Evolutionary conservation across 2,888 invertebrate species (phyloP), one percentile per base, ranked within the genome.

Genomic region (Mimumesa dahlbomi): DNA sequence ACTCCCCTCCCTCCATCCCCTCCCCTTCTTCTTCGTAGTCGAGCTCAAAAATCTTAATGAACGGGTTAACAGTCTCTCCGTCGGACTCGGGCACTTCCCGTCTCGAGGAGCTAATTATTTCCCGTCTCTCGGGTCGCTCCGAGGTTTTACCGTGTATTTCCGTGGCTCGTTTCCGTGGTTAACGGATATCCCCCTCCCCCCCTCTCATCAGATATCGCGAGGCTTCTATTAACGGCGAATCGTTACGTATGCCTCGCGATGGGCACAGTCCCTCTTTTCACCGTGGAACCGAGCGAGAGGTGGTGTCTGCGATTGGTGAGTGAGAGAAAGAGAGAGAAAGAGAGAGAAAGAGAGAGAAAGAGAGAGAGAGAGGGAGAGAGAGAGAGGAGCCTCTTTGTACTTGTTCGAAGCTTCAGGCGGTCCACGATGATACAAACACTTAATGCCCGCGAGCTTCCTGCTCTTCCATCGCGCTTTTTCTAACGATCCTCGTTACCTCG

Each of bases 61-160:
- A 25, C 7, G 25, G 25, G 3, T 25, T 25, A 25, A 25, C 7
- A 25, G 4, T 25, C 25, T 25, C 25, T 3, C 25, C 25, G 25
- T 7, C 4, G 25, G 25, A 7, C 7, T 25, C 7, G 4, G 25
- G 3, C 25, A 3, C 25, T 25, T 25, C 25, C 25, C 66, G 40
- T 52, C 59, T 43, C 57, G 49, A 64, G 59, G 29, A 54, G 61
- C 77, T 84, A 83, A 84, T 83, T 83, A 83, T 83, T 83, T 79
- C 77, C 72, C 67, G 74, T 76, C 70, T 74, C 56, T n/a, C n/a
- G n/a, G 71, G 59, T 42, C 45, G 45, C 74, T 67, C n/a, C n/a
- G n/a, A n/a, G n/a, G n/a, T n/a, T 77, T 77, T 62, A 62, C 71
- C 61, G 65, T 52, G 52, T 61, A 73, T 75, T 77, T 77, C 53